Percentiles rank a stretch among this genome's conserved stretches.
These are phyloP conservation scores for Jordanella pulchra DNA, from an alignment of 2,797 vertebrate genomes.

Conservation along the genomic window DNA sequence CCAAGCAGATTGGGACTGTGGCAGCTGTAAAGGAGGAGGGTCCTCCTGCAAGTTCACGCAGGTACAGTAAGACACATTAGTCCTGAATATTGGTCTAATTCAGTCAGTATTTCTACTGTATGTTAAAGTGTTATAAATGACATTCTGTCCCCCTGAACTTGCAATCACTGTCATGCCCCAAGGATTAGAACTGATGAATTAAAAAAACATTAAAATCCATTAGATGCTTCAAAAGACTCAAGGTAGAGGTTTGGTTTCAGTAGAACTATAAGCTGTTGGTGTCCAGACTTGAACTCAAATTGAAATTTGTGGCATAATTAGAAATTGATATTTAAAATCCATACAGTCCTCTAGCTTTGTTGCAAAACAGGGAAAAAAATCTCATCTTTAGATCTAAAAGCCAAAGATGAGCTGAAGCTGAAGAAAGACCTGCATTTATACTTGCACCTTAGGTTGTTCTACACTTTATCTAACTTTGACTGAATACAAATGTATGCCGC, in stretches of 20 bases:
- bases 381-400: no score
- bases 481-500: background rate
- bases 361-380: background rate
- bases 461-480: no score
- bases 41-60: slow-evolving; percentile 81
- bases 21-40: slow-evolving; percentile 58
- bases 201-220: background rate
- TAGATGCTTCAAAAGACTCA: background rate
- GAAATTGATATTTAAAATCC: background rate
- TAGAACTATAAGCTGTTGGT: background rate
- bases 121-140: background rate
- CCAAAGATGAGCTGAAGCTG: no score
- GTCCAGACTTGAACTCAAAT: background rate
- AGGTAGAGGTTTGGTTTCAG: background rate
- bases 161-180: no score
- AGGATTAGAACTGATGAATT: no score
- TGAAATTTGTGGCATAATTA: background rate
- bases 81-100: background rate
- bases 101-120: background rate
- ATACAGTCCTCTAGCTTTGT: background rate
- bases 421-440: no score
- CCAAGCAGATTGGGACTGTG: slow-evolving; percentile 52
- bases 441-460: no score
- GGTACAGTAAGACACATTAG: slow-evolving; percentile 79
- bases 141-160: no score